phyloP scores from a whole-genome alignment of 2,888 invertebrate genomes.

The Zygaena filipendulae region DNA sequence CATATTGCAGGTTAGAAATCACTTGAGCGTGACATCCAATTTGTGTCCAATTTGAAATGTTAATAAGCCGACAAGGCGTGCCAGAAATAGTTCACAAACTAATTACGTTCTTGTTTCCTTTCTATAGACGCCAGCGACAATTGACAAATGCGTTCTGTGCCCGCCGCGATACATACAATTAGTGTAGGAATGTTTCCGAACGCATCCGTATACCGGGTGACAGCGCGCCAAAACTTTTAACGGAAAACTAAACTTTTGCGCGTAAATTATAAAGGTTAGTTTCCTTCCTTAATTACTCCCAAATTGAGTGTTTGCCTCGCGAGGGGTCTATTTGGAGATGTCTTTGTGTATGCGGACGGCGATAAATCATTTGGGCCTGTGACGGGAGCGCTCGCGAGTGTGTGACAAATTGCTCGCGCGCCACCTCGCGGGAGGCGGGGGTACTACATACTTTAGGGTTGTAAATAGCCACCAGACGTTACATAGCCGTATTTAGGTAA shows the following conservation, averaged over 20 bases:
- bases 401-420: constrained; percentile 57
- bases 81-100: constrained; percentile 56
- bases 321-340: constrained; percentile 53
- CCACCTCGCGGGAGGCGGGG: constrained; percentile 34
- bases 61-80: constrained; percentile 66
- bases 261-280: constrained; percentile 35
- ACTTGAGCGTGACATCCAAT: constrained; percentile 62
- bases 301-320: constrained; percentile 54
- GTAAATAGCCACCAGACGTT: constrained; percentile 17
- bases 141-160: constrained; percentile 61
- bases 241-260: constrained; percentile 43
- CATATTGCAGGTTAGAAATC: constrained; percentile 39
- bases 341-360: constrained; percentile 44
- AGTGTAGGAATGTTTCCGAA: constrained; percentile 52
- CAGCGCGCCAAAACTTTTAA: constrained; percentile 33
- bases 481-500: neutral
- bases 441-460: constrained; percentile 27
- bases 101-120: constrained; percentile 41
- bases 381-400: constrained; percentile 45
- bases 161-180: constrained; percentile 58
- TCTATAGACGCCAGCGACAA: constrained; percentile 48
- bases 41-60: constrained; percentile 65
- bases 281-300: constrained; percentile 39
- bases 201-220: constrained; percentile 29
- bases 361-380: constrained; percentile 58